These are phyloP conservation scores for Apantesis nais DNA, from an alignment of 2,888 invertebrate genomes.

Conservation along the genomic window DNA sequence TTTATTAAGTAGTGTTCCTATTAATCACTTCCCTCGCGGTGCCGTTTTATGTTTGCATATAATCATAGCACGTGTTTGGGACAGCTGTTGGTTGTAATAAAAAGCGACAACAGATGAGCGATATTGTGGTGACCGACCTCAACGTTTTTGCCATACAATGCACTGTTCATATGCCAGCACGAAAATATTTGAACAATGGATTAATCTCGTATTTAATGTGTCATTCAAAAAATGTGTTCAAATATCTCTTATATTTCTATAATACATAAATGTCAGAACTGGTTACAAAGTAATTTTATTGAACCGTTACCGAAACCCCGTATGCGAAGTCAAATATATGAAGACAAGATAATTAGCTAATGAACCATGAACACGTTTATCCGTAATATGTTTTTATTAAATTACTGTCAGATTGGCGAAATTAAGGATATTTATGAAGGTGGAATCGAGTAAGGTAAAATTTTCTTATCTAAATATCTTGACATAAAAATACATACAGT, in stretches of 20 bases:
- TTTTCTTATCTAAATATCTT: not conserved
- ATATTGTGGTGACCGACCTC: conserved; percentile 59
- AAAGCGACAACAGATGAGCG: conserved; percentile 61
- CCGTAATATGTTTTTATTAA: conserved; percentile 16
- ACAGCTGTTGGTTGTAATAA: conserved; percentile 68
- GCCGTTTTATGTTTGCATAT: conserved; percentile 43
- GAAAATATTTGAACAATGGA: conserved; percentile 28
- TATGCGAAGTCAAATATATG: conserved; percentile 9
- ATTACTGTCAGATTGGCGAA: conserved; percentile 15
- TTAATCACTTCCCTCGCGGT: conserved; percentile 50
- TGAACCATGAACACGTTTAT: conserved; percentile 13
- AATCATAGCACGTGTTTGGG: conserved; percentile 56
- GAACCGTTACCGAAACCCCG: conserved; percentile 10
- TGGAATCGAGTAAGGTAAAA: conserved; percentile 8
- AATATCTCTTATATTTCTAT: conserved; percentile 1
- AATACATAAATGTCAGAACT: conserved; percentile 6
- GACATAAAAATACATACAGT: not conserved
- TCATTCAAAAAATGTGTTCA: conserved; percentile 13
- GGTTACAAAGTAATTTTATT: not conserved
- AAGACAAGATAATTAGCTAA: conserved; percentile 18
- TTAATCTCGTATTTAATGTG: conserved; percentile 33
- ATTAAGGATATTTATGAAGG: conserved; percentile 18
- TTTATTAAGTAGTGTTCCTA: conserved; percentile 46
- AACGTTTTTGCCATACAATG: conserved; percentile 65
- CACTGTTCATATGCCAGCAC: conserved; percentile 63